These are phyloP conservation scores for Steinernema feltiae DNA, from an alignment of 1,140 invertebrate genomes.

Conservation along the genomic window DNA sequence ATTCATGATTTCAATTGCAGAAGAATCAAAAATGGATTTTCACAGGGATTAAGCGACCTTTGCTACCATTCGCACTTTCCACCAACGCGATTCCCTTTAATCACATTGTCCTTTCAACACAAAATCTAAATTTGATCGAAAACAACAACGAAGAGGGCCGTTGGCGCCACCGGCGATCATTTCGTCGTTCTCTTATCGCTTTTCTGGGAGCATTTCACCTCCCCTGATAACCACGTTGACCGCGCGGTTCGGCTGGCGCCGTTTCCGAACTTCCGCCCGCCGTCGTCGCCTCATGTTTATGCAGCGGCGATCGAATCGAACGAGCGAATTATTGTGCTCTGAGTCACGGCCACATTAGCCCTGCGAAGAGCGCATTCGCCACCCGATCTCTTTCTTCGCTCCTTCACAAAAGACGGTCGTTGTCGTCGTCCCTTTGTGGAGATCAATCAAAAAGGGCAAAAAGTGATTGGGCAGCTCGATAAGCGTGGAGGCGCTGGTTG, in stretches of 20 bases:
- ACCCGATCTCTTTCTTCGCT: background rate
- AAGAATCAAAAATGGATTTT: too few relatives aligned
- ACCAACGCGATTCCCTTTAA: too few relatives aligned
- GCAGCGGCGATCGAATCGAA: background rate
- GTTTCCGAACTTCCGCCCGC: background rate
- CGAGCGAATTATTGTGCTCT: constrained; percentile 4
- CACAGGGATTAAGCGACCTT: too few relatives aligned
- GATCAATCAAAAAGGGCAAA: constrained; percentile 9
- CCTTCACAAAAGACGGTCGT: background rate
- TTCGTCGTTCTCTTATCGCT: too few relatives aligned
- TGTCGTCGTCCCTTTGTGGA: background rate
- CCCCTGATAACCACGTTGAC: too few relatives aligned
- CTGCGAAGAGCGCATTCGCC: background rate
- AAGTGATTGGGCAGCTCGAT: background rate
- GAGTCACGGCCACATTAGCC: constrained; percentile 5
- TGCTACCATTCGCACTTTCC: too few relatives aligned
- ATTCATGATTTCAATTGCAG: too few relatives aligned
- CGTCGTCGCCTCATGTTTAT: background rate
- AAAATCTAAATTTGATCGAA: too few relatives aligned
- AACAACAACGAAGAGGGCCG: too few relatives aligned
- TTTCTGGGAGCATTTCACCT: too few relatives aligned
- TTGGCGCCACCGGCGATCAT: too few relatives aligned
- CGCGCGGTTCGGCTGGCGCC: background rate
- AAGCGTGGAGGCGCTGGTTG: background rate
- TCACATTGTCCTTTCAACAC: too few relatives aligned